phyloP scores from a whole-genome alignment of 2,797 vertebrate genomes.

The Otus scops region DNA sequence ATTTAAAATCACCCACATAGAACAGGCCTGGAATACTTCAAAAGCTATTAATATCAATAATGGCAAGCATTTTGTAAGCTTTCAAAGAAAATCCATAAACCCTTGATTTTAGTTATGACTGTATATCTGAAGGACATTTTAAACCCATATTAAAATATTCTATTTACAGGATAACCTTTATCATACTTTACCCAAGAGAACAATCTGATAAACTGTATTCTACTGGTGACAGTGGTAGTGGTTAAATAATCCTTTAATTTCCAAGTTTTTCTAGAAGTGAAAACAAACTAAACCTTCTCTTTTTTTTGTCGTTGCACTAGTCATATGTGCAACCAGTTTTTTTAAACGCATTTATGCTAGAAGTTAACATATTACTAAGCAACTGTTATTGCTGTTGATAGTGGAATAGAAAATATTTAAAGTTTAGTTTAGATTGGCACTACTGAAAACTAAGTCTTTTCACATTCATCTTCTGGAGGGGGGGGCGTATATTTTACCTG shows the following conservation, averaged over 20 bases:
- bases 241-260: background rate
- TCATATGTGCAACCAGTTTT: background rate
- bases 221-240: background rate
- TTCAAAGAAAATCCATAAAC: background rate
- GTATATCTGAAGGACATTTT: background rate
- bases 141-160: background rate
- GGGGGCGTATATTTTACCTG: background rate
- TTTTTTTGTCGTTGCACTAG: background rate
- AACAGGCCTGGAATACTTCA: background rate
- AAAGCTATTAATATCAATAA: background rate
- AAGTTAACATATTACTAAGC: background rate
- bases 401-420: background rate
- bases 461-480: background rate
- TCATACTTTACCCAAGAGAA: background rate
- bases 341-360: background rate
- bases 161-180: background rate
- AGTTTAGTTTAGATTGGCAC: background rate
- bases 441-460: background rate
- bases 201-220: background rate
- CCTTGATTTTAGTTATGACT: background rate
- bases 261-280: background rate
- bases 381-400: background rate
- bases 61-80: background rate
- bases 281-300: background rate
- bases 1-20: background rate